phyloP scores from a whole-genome alignment of 2,888 invertebrate genomes.

The Oscheius onirici region DNA sequence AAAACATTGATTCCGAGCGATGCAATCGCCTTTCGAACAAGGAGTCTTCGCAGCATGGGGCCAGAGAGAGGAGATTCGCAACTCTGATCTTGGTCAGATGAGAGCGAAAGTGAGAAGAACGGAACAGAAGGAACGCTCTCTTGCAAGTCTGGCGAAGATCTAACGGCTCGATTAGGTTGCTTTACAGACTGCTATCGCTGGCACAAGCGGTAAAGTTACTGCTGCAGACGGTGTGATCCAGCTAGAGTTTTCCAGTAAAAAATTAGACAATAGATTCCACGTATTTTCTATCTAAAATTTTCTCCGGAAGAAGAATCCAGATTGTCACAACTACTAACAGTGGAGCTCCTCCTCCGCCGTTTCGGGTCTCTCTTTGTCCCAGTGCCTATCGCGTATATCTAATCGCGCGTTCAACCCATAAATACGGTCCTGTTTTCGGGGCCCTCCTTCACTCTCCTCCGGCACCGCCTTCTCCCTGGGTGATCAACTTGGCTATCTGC shows the following conservation, averaged over 20 bases:
- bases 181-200: too few relatives aligned
- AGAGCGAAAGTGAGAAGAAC: background rate
- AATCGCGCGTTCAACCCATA: conserved; percentile 32
- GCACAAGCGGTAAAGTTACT: background rate
- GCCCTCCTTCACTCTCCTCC: background rate
- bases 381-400: conserved; percentile 29
- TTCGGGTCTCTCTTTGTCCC: background rate
- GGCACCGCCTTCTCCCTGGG: too few relatives aligned
- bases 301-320: too few relatives aligned
- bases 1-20: conserved; percentile 13
- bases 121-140: background rate
- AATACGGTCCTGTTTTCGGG: conserved; percentile 33
- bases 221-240: background rate
- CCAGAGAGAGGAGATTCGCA: background rate
- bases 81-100: background rate
- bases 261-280: too few relatives aligned
- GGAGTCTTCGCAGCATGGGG: conserved; percentile 10
- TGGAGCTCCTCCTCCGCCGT: background rate
- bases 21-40: background rate
- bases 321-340: background rate
- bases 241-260: too few relatives aligned
- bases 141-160: too few relatives aligned
- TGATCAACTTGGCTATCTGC: conserved; percentile 12
- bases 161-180: too few relatives aligned
- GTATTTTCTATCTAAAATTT: too few relatives aligned